Evolutionary conservation across 2,113 vertebrate genomes (phyloP).

Genomic region (Chelonoidis abingdonii): DNA sequence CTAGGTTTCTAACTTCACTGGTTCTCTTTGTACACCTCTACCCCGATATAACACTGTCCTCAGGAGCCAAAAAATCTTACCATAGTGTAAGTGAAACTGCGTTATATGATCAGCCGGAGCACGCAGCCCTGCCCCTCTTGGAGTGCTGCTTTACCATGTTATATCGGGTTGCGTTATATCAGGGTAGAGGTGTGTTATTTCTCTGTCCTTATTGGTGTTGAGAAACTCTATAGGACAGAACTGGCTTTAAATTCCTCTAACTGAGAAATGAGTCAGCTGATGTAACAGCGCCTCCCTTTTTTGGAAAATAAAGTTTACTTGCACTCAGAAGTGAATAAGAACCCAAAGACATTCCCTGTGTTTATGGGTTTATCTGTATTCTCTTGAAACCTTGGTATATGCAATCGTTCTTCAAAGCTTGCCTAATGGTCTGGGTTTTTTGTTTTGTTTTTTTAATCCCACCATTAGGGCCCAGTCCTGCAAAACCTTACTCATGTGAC

Average conservation of each 20-base stretch:
- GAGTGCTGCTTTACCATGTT: too few species aligned
- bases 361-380: not conserved
- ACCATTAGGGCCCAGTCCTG: not conserved
- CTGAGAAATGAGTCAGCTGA: not conserved
- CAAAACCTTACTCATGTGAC: not conserved
- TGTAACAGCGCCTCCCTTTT: accelerated
- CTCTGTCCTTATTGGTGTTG: accelerated
- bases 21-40: accelerated
- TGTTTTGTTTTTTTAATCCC: not conserved
- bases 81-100: too few species aligned
- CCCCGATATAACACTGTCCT: too few species aligned
- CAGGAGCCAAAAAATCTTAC: too few species aligned
- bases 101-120: too few species aligned
- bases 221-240: not conserved
- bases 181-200: not conserved
- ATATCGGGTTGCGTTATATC: too few species aligned
- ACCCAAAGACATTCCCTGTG: not conserved
- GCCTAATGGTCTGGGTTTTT: not conserved
- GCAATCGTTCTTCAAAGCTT: not conserved
- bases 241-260: not conserved
- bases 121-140: too few species aligned
- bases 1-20: accelerated
- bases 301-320: not conserved
- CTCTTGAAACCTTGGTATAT: not conserved
- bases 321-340: not conserved